A percentile compares a stretch with the other conserved stretches of the same genome.
Evolutionary conservation across 2,888 invertebrate genomes (phyloP).

Genomic region (Trissonchulus latispiculum): DNA sequence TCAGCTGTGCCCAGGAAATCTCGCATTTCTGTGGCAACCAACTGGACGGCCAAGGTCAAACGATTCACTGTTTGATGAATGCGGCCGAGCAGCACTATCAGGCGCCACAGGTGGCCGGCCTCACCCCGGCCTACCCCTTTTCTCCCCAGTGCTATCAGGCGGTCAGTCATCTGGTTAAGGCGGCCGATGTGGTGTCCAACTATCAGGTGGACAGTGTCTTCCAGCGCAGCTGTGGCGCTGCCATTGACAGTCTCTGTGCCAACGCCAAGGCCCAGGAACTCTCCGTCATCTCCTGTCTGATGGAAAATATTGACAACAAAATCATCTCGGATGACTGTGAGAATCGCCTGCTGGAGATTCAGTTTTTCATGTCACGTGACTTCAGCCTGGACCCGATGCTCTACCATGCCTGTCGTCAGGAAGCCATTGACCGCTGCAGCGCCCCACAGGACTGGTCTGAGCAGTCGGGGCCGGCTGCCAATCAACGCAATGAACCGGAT

Average conservation of each 20-base stretch:
- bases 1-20: conserved; percentile 74
- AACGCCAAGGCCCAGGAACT: too few relatives aligned
- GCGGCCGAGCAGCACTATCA: conserved; percentile 18
- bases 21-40: conserved; percentile 56
- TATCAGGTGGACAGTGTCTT: too few relatives aligned
- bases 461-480: too few relatives aligned
- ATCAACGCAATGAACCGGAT: too few relatives aligned
- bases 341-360: conserved; percentile 79
- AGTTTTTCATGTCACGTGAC: conserved; percentile 90
- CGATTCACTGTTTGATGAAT: conserved; percentile 83
- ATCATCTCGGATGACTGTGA: conserved; percentile 81
- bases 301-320: conserved; percentile 75
- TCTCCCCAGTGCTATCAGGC: neutral
- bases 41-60: conserved; percentile 66
- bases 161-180: neutral
- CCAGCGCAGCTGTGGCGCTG: too few relatives aligned
- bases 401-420: conserved; percentile 73
- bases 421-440: too few relatives aligned
- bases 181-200: neutral
- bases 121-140: neutral
- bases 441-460: too few relatives aligned
- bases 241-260: too few relatives aligned
- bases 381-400: conserved; percentile 81
- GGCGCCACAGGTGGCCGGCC: neutral
- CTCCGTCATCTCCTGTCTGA: conserved; percentile 86